Percentiles rank a stretch among this genome's conserved stretches.
Conservation (phyloP, 2,797 vertebrate species). For the Hoplostethus mediterraneus region DNA sequence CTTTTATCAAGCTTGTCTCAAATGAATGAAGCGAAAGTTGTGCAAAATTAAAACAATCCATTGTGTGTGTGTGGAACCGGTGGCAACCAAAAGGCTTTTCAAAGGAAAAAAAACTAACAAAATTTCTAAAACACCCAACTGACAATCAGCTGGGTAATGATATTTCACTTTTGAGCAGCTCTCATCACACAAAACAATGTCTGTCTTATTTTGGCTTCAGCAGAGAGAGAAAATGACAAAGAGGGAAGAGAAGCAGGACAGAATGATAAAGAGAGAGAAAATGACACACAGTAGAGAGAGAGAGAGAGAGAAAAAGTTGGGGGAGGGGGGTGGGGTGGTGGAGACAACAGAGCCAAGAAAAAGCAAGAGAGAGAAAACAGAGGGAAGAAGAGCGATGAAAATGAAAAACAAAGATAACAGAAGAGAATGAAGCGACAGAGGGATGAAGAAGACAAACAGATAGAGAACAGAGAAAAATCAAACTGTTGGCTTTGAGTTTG, state of each 20-base stretch:
- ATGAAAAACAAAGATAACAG: constrained; percentile 52
- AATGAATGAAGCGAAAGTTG: constrained; percentile 84
- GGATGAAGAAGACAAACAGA: constrained; percentile 65
- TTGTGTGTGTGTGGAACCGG: constrained; percentile 66
- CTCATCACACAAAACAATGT: constrained; percentile 65
- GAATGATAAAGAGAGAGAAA: constrained; percentile 58
- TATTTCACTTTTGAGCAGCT: constrained; percentile 65
- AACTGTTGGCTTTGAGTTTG: constrained; percentile 50
- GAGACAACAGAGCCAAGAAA: constrained; percentile 37
- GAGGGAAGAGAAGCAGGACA: constrained; percentile 31
- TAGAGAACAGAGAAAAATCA: constrained; percentile 60
- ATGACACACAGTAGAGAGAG: constrained; percentile 53
- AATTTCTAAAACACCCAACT: constrained; percentile 65
- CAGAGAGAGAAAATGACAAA: constrained; percentile 49
- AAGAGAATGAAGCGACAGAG: constrained; percentile 55
- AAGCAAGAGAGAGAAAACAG: background rate
- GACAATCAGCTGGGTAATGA: constrained; percentile 67
- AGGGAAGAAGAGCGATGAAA: constrained; percentile 49
- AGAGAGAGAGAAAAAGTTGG: constrained; percentile 42
- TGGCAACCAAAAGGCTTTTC: constrained; percentile 52
- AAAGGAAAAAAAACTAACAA: constrained; percentile 28
- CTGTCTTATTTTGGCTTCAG: constrained; percentile 60
- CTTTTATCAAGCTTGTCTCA: constrained; percentile 83
- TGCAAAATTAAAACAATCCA: constrained; percentile 84
- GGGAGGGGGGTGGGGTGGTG: background rate